These are phyloP conservation scores for Platorchestia sp. DNA, from an alignment of 1,140 invertebrate species.

Conservation along the genomic window DNA sequence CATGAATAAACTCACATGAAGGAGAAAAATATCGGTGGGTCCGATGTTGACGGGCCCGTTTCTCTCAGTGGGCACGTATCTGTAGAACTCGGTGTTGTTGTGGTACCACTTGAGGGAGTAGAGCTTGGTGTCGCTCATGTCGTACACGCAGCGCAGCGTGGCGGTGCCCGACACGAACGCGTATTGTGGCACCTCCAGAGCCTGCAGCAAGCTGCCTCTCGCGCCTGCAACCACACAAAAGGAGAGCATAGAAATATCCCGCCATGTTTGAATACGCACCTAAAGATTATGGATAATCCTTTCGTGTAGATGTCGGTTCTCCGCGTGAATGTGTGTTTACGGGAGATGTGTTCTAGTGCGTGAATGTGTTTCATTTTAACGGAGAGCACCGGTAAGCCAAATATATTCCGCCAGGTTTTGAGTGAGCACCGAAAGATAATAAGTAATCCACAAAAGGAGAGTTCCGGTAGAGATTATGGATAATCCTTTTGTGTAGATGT, in stretches of 20 bases:
- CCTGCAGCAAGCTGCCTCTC: conserved; percentile 31
- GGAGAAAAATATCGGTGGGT: conserved; percentile 35
- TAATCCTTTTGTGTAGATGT: neutral
- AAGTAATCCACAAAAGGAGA: too few species aligned
- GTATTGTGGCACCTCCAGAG: conserved; percentile 50
- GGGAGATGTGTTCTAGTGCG: too few species aligned
- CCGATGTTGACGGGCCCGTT: conserved; percentile 55
- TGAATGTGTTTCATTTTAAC: too few species aligned
- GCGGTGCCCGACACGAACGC: conserved; percentile 56
- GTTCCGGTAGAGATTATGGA: neutral
- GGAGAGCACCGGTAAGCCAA: too few species aligned
- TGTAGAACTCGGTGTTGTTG: conserved; percentile 59
- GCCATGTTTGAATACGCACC: neutral
- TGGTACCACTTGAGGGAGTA: conserved; percentile 59
- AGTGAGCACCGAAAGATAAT: neutral
- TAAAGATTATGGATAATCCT: neutral
- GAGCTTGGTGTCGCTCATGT: conserved; percentile 48
- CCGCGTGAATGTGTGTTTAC: neutral
- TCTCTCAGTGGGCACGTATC: conserved; percentile 58
- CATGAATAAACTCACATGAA: conserved; percentile 55
- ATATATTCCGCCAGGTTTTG: neutral
- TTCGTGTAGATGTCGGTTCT: neutral
- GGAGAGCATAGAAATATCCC: neutral
- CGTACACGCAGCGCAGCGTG: conserved; percentile 53
- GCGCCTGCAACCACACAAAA: neutral